Conservation (phyloP, 2,113 vertebrate genomes). For the Columba janthina region DNA sequence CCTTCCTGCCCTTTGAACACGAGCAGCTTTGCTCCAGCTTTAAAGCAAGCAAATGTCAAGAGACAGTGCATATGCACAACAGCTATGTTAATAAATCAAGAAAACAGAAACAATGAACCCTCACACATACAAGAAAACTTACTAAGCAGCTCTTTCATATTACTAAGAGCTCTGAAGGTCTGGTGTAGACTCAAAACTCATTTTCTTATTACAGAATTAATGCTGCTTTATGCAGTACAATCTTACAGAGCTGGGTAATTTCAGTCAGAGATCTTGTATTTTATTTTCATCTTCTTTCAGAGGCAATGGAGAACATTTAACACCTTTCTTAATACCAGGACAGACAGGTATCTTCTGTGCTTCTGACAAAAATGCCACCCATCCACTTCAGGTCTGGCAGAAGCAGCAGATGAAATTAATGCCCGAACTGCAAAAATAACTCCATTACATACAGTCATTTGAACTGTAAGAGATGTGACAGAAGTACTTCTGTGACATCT, state of each 20-base stretch:
- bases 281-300: conserved; percentile 37
- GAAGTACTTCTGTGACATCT: not conserved
- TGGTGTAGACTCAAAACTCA: not conserved
- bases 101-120: not conserved
- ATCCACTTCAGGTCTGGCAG: not conserved
- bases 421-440: not conserved
- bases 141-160: not conserved
- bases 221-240: not conserved
- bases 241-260: too few species aligned
- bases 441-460: not conserved
- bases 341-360: not conserved
- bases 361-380: not conserved
- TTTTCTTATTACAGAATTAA: not conserved
- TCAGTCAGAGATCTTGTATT: too few species aligned
- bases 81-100: not conserved
- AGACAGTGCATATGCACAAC: not conserved
- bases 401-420: not conserved
- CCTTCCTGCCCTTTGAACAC: not conserved
- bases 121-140: not conserved
- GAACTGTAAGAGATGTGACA: not conserved
- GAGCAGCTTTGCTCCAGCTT: not conserved
- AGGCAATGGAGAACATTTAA: not conserved
- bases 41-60: not conserved
- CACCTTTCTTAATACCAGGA: not conserved
- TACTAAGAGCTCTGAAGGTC: not conserved